Conservation (phyloP, 2,113 vertebrate species). For the Pleuronectes platessa region DNA sequence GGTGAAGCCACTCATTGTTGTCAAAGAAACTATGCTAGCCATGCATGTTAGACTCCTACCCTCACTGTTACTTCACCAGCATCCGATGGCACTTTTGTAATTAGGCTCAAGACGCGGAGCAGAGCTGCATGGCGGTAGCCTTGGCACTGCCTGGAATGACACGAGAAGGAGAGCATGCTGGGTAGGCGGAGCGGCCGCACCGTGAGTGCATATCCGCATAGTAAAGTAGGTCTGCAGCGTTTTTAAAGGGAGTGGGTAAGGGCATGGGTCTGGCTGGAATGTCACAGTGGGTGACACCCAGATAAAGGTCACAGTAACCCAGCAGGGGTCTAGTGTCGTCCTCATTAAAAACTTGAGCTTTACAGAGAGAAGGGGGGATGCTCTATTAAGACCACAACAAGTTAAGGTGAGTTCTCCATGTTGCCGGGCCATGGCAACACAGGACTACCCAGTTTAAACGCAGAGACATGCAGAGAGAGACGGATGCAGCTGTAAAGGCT, state of each 20-base stretch:
- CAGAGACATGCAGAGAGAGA: slow-evolving; percentile 53
- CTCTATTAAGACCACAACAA: slow-evolving; percentile 80
- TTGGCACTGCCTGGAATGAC: slow-evolving; percentile 63
- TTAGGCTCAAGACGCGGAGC: slow-evolving; percentile 69
- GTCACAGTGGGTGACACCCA: slow-evolving; percentile 50
- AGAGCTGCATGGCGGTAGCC: slow-evolving; percentile 53
- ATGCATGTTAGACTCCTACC: slow-evolving; percentile 72
- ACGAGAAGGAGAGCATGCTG: slow-evolving; percentile 54
- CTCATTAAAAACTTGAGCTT: slow-evolving; percentile 83
- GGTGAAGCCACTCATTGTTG: slow-evolving; percentile 77
- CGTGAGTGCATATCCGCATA: slow-evolving; percentile 30
- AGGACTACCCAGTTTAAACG: slow-evolving; percentile 72
- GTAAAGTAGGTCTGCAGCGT: slow-evolving; percentile 25
- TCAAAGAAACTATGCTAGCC: slow-evolving; percentile 69
- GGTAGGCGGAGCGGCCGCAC: slow-evolving; percentile 27
- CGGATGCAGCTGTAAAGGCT: slow-evolving; percentile 45
- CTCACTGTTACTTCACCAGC: slow-evolving; percentile 61
- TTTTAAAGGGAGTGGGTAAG: slow-evolving; percentile 24
- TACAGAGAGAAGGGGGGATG: slow-evolving; percentile 66
- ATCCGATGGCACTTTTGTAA: slow-evolving; percentile 74
- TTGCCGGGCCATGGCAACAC: slow-evolving; percentile 82
- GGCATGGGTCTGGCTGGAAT: slow-evolving; percentile 45
- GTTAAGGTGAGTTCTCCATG: slow-evolving; percentile 82
- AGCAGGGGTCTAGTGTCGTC: slow-evolving; percentile 68
- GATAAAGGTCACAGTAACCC: slow-evolving; percentile 81